Evolutionary conservation across 2,113 vertebrate genomes (phyloP).

Genomic region (Cynopterus brachyotis): DNA sequence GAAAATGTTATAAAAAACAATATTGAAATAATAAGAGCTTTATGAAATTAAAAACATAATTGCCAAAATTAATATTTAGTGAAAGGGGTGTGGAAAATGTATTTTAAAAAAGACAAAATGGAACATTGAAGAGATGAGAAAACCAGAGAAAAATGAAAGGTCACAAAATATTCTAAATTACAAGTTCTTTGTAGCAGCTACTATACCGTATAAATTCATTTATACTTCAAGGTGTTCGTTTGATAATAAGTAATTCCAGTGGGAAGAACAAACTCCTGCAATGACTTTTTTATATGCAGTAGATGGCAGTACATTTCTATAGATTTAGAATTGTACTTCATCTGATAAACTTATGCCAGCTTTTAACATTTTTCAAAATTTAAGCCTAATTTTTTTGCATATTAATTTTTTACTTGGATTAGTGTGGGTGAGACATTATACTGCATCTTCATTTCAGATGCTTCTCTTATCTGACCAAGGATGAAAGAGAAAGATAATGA

Average conservation of each 20-base stretch:
- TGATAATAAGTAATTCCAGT: background rate
- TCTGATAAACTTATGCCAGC: background rate
- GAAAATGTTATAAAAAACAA: background rate
- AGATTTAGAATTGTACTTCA: background rate
- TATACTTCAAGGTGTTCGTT: background rate
- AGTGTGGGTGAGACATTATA: background rate
- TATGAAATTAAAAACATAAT: background rate
- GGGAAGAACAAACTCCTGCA: background rate
- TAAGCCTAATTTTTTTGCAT: background rate
- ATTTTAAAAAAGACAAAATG: background rate
- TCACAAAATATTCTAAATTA: background rate
- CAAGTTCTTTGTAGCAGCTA: background rate
- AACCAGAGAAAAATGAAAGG: background rate
- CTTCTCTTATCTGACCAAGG: background rate
- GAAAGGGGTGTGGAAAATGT: background rate
- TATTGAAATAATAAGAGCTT: background rate
- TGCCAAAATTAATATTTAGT: background rate
- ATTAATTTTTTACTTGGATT: background rate
- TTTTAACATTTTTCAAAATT: background rate
- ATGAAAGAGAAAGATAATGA: background rate
- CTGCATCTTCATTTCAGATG: background rate
- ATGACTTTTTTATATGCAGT: background rate
- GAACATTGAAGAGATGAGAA: background rate
- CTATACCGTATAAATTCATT: background rate
- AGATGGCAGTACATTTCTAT: constrained; percentile 18